Conservation (phyloP, 2,888 invertebrate genomes). For the Callosobruchus maculatus region DNA sequence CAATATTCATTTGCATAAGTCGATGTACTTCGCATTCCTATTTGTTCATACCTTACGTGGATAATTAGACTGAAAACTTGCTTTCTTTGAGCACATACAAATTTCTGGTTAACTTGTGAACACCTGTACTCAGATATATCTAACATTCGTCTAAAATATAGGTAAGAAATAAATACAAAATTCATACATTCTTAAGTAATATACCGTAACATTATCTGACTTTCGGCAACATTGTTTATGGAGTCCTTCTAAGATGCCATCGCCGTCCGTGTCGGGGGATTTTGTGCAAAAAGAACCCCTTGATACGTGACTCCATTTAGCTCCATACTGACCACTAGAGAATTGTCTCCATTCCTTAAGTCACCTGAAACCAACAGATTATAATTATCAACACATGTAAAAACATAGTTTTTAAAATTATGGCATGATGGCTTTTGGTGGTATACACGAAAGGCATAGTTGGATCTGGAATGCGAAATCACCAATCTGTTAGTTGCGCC, state of each 20-base stretch:
- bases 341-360: constrained; percentile 78
- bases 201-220: not conserved
- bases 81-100: too few relatives aligned
- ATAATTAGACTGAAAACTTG: too few relatives aligned
- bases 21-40: too few relatives aligned
- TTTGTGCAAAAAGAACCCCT: constrained; percentile 81
- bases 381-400: too few relatives aligned
- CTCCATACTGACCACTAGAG: constrained; percentile 92
- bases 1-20: too few relatives aligned
- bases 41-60: too few relatives aligned
- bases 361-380: constrained; percentile 67
- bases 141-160: not conserved
- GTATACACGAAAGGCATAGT: too few relatives aligned
- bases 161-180: not conserved
- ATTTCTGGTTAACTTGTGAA: not conserved
- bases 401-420: too few relatives aligned
- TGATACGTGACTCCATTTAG: constrained; percentile 94
- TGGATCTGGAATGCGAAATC: too few relatives aligned
- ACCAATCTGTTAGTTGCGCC: too few relatives aligned
- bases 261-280: constrained; percentile 33
- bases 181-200: not conserved
- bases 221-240: not conserved
- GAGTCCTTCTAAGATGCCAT: constrained; percentile 34
- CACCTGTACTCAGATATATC: not conserved
- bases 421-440: too few relatives aligned